phyloP scores from a whole-genome alignment of 2,113 vertebrate species.

The Sus scrofa region DNA sequence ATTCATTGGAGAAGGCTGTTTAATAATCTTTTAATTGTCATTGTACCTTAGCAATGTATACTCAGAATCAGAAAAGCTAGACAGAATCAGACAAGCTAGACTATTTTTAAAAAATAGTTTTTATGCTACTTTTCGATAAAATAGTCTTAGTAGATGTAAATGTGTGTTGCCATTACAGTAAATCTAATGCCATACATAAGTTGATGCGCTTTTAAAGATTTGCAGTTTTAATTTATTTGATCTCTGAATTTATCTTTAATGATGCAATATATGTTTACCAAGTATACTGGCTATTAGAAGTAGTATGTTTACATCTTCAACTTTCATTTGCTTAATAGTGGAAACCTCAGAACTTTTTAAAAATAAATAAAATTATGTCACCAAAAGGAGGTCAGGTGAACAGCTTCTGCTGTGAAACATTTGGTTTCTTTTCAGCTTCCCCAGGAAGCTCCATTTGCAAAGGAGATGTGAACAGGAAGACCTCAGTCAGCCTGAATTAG shows the following conservation, averaged over 20 bases:
- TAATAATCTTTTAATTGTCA: conserved; percentile 11
- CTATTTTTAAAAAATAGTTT: not conserved
- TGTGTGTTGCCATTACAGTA: not conserved
- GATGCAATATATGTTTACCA: not conserved
- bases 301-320: not conserved
- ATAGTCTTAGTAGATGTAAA: not conserved
- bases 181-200: not conserved
- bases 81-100: too few species aligned
- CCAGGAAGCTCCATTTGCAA: conserved; percentile 31
- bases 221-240: not conserved
- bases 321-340: not conserved
- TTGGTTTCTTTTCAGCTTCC: conserved; percentile 44
- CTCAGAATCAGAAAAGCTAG: not conserved
- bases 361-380: not conserved
- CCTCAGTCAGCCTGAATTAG: not conserved
- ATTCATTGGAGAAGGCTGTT: conserved; percentile 18
- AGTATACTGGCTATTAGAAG: not conserved
- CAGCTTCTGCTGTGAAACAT: not conserved
- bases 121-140: not conserved
- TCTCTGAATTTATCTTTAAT: not conserved
- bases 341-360: not conserved
- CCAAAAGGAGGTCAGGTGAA: not conserved
- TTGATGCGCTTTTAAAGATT: not conserved
- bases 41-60: not conserved
- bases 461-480: conserved; percentile 39